phyloP scores from a whole-genome alignment of 2,797 vertebrate species.

The Trichosurus vulpecula region DNA sequence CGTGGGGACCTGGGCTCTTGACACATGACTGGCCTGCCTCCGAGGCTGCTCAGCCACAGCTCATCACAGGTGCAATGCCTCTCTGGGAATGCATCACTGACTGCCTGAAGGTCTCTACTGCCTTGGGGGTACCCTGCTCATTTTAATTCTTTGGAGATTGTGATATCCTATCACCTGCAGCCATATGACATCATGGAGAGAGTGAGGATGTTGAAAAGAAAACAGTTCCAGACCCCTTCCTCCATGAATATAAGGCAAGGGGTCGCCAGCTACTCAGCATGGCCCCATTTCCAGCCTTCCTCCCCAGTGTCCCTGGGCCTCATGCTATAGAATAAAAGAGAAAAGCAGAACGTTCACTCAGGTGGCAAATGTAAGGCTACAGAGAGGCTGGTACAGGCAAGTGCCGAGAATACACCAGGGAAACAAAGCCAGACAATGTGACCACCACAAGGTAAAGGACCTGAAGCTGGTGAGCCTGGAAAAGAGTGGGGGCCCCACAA shows the following conservation, averaged over 20 bases:
- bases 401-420: not conserved
- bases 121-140: not conserved
- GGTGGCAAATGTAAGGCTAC: not conserved
- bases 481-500: not conserved
- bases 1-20: no score
- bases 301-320: not conserved
- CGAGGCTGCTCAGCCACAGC: not conserved
- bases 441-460: not conserved
- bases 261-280: not conserved
- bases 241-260: not conserved
- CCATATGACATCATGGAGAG: not conserved
- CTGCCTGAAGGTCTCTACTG: no score
- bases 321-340: not conserved
- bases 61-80: not conserved
- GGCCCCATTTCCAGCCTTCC: not conserved
- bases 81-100: no score
- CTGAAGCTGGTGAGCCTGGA: no score
- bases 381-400: not conserved
- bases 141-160: not conserved
- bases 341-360: not conserved
- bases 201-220: not conserved
- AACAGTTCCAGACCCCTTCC: not conserved
- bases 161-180: not conserved
- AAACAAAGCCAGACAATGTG: not conserved
- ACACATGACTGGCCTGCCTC: not conserved